Conservation (phyloP, 2,888 invertebrate genomes). For the Kryphioiulus occultus region DNA sequence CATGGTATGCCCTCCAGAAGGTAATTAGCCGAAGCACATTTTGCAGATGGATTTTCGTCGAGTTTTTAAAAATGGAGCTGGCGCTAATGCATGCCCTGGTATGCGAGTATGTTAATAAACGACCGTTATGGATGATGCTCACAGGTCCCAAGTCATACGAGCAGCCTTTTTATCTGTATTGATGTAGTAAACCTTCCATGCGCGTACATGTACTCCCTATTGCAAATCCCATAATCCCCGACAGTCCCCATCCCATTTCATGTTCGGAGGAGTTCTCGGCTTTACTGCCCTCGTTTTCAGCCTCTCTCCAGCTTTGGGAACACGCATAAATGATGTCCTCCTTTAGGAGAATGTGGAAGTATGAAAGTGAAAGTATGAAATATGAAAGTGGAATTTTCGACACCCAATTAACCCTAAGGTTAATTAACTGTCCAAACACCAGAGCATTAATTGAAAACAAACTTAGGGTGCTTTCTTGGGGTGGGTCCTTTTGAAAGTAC, state of each 20-base stretch:
- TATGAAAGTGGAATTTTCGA: too few relatives aligned
- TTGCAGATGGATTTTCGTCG: background rate
- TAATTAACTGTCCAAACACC: too few relatives aligned
- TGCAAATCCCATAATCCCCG: background rate
- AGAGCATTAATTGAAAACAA: too few relatives aligned
- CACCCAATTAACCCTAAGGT: too few relatives aligned
- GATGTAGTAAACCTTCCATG: background rate
- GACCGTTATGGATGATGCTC: background rate
- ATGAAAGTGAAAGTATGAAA: too few relatives aligned
- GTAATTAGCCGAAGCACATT: constrained; percentile 1
- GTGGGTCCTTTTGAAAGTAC: too few relatives aligned
- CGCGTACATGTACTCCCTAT: background rate
- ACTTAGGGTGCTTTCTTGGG: too few relatives aligned
- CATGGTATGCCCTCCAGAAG: constrained; percentile 17
- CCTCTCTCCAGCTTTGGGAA: background rate
- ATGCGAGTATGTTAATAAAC: background rate
- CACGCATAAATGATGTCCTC: background rate
- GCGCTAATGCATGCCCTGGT: background rate
- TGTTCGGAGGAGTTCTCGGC: background rate
- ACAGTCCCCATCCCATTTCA: background rate
- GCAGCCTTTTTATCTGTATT: background rate
- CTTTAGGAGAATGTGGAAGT: background rate
- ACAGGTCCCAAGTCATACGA: background rate
- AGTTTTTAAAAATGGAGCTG: background rate
- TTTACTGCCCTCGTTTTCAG: background rate